phyloP scores from a whole-genome alignment of 2,888 invertebrate species.

The Kryphioiulus occultus region DNA sequence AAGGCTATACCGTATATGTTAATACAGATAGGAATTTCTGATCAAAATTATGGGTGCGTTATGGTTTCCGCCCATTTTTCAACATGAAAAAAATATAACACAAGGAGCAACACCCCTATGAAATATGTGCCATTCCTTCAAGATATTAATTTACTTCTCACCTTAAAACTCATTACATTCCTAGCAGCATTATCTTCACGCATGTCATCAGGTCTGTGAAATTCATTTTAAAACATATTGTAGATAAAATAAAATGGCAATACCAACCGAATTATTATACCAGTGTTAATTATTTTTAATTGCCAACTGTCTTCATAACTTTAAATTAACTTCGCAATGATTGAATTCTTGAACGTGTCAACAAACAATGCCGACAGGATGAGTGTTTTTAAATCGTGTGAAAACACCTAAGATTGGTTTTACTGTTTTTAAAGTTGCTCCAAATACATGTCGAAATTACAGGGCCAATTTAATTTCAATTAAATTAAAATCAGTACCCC shows the following conservation, averaged over 20 bases:
- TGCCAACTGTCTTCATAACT: neutral
- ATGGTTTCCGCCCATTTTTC: neutral
- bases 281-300: neutral
- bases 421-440: too few relatives aligned
- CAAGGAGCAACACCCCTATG: constrained; percentile 2
- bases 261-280: neutral
- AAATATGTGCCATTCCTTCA: neutral
- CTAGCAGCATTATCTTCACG: neutral
- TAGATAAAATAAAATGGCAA: neutral
- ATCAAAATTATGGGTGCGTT: neutral
- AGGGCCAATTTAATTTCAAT: too few relatives aligned
- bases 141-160: neutral
- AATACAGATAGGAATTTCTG: neutral
- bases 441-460: too few relatives aligned
- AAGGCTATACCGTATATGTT: neutral
- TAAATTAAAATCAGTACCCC: too few relatives aligned
- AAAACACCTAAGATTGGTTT: neutral
- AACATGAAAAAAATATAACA: neutral
- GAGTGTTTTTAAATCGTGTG: neutral
- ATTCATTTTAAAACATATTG: neutral
- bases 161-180: neutral
- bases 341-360: neutral
- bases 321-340: neutral
- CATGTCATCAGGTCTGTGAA: neutral
- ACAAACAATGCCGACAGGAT: neutral